Evolutionary conservation across 2,888 invertebrate species (phyloP).

Genomic region (Rhorus exstirpatorius): DNA sequence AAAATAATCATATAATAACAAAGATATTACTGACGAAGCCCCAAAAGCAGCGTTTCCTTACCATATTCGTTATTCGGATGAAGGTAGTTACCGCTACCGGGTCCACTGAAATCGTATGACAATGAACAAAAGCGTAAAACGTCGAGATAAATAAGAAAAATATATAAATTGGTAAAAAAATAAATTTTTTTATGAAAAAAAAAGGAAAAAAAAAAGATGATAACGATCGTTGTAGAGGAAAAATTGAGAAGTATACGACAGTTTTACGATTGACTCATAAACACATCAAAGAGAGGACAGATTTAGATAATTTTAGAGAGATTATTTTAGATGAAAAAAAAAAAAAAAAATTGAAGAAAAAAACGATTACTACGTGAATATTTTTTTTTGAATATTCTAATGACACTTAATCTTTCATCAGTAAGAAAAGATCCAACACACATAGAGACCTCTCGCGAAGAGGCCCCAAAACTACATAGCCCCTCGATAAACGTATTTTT

Average conservation of each 20-base stretch:
- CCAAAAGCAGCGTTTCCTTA: conserved; percentile 82
- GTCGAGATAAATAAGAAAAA: conserved; percentile 60
- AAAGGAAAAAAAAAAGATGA: conserved; percentile 34
- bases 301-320: no score
- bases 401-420: conserved; percentile 21
- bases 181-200: not conserved
- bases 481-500: conserved; percentile 35
- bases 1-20: conserved; percentile 1
- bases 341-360: no score
- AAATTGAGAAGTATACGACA: conserved; percentile 29
- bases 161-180: not conserved
- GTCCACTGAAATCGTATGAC: conserved; percentile 85
- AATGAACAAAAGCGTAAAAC: conserved; percentile 82
- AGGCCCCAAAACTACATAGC: conserved; percentile 52
- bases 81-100: conserved; percentile 86
- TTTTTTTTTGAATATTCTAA: conserved; percentile 34
- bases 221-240: conserved; percentile 55
- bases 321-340: no score
- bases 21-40: conserved; percentile 70
- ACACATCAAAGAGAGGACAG: no score
- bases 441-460: no score
- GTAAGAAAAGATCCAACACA: conserved; percentile 20
- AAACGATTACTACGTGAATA: not conserved
- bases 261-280: conserved; percentile 41
- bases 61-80: conserved; percentile 86